Base-by-base conservation (phyloP, 2,797 vertebrate species). In the Presbytis comata region DNA sequence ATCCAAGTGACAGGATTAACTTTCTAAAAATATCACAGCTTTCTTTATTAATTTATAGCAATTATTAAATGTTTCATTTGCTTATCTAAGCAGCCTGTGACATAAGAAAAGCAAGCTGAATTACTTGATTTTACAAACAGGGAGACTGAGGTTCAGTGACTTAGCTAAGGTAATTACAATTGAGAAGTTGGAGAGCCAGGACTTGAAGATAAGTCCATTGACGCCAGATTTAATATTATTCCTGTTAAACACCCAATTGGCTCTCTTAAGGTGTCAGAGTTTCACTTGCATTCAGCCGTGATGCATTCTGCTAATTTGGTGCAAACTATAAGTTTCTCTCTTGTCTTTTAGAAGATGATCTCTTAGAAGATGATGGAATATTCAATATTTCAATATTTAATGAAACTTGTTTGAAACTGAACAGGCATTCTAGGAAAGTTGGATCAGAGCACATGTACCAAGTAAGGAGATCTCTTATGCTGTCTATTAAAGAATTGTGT, bases 321-420 rank as follows among this genome's bases (percentile, higher is more conserved):
- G 57, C 64, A 81, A 79, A 80, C n/a, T 96, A 75, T 93, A 33
- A 67, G 97, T 78, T 94, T 91, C 88, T 97, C 21, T n/a, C 86
- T 95, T 96, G 59, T 12, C 64, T 98, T 90, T 96, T 64, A 98
- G 97, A 98, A 89, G 48, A 78, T n/a, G 70, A 91, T 88, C 88
- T 95, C 90, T 83, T 80, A 96, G 97, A 98, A 95, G 78, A 94
- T 33, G 50, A 95, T 91, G 79, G 41, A 78, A 97, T 97, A 94
- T 92, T 86, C 22, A 97, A 13, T 59, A 33, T 97, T 96, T 97
- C 94, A 59, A 0, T 96, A 67, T 86, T 96, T 86, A 98, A 97
- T 3, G 9, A 89, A 50, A 95, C 97, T 75, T 98, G 96, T 93
- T 96, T 99, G 91, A 96, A 97, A 93, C 89, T 95, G 93, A 92